phyloP scores from a whole-genome alignment of 1,140 invertebrate genomes.

The Dinoponera quadriceps region DNA sequence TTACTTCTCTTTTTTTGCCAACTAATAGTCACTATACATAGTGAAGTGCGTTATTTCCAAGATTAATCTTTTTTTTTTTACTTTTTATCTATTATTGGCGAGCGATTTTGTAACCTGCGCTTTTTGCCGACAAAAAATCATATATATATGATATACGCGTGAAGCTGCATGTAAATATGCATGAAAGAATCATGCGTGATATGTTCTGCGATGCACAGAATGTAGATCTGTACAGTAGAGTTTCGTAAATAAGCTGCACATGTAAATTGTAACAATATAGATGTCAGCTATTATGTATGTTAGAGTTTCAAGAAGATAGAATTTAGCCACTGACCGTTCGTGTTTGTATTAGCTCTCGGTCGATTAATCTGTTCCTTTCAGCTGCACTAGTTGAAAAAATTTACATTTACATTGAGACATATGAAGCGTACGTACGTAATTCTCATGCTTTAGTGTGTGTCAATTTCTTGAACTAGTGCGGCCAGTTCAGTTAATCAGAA shows the following conservation, averaged over 20 bases:
- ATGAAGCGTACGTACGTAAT: too few species aligned
- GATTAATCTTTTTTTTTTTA: neutral
- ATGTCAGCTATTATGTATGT: too few species aligned
- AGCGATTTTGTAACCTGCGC: slow-evolving; percentile 5
- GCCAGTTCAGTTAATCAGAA: too few species aligned
- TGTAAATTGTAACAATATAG: too few species aligned
- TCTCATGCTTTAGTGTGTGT: too few species aligned
- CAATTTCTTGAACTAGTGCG: too few species aligned
- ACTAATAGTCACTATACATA: slow-evolving; percentile 8
- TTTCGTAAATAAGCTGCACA: slow-evolving; percentile 10
- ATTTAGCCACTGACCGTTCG: too few species aligned
- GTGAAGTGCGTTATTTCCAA: slow-evolving; percentile 14
- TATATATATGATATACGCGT: slow-evolving; percentile 21
- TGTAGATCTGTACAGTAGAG: slow-evolving; percentile 35
- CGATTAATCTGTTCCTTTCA: too few species aligned
- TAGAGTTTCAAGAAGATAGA: too few species aligned
- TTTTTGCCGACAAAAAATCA: neutral
- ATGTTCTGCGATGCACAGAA: slow-evolving; percentile 34
- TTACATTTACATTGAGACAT: too few species aligned
- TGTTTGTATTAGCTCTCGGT: too few species aligned
- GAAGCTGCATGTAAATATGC: slow-evolving; percentile 56
- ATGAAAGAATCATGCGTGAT: slow-evolving; percentile 38
- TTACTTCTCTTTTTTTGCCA: slow-evolving; percentile 29
- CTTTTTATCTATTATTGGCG: neutral
- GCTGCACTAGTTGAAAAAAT: too few species aligned